These are phyloP conservation scores for Rhinogobio ventralis DNA, from an alignment of 2,797 vertebrate species.

Conservation along the genomic window DNA sequence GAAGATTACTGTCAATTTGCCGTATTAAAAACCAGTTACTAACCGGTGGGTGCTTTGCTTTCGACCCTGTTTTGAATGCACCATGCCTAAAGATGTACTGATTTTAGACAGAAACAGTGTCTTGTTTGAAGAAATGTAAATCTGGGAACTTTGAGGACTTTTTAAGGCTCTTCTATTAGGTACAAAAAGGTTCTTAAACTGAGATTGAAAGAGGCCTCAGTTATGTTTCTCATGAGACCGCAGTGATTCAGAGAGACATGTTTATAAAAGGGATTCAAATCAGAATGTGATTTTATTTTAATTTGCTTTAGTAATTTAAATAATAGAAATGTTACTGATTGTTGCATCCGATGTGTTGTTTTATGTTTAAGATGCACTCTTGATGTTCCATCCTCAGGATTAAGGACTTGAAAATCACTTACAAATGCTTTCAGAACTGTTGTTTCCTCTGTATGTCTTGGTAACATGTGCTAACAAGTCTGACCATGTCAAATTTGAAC, in stretches of 20 bases:
- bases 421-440: background rate
- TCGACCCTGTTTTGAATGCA: background rate
- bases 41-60: background rate
- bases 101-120: background rate
- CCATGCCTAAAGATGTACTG: background rate
- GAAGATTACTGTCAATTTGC: constrained; percentile 22
- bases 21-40: background rate
- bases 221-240: background rate
- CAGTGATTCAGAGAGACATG: background rate
- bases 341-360: constrained; percentile 8
- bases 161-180: background rate
- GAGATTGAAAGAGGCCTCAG: background rate
- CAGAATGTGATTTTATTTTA: background rate
- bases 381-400: constrained; percentile 15
- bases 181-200: background rate
- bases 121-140: background rate
- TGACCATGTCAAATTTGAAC: background rate
- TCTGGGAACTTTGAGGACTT: background rate
- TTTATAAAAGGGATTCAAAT: constrained; percentile 30
- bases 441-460: background rate
- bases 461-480: background rate
- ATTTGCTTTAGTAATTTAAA: constrained; percentile 15
- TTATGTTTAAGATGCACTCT: background rate
- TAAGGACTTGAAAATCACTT: constrained; percentile 2
- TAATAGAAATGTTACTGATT: background rate